Percentiles rank a stretch among this genome's conserved stretches.
Evolutionary conservation across 1,140 invertebrate genomes (phyloP).

Genomic region (Aphelinus certus): DNA sequence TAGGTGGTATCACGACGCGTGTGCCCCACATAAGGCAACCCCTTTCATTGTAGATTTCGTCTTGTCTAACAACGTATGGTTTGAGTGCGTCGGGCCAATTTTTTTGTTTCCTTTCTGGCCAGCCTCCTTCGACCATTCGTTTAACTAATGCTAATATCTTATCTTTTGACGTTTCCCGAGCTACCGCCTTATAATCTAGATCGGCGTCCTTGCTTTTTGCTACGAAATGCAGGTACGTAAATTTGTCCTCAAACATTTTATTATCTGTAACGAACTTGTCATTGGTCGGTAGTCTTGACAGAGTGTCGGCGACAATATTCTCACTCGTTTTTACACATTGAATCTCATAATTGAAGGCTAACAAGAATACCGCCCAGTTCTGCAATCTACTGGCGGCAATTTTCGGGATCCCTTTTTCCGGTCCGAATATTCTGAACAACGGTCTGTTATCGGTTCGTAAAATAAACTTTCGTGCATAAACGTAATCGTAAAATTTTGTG

Average conservation of each 20-base stretch:
- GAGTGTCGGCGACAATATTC: too few relatives aligned
- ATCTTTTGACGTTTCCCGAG: constrained; percentile 19
- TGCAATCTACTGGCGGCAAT: not conserved
- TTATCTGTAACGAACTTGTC: too few relatives aligned
- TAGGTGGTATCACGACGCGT: not conserved
- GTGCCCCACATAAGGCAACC: constrained; percentile 12
- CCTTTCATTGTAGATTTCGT: constrained; percentile 24
- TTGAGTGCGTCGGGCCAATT: too few relatives aligned
- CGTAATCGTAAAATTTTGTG: constrained; percentile 56
- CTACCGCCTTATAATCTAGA: too few relatives aligned
- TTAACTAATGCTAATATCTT: constrained; percentile 12
- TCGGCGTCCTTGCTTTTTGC: too few relatives aligned
- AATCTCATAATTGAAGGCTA: not conserved
- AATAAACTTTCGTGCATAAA: constrained; percentile 47
- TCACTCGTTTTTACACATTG: not conserved
- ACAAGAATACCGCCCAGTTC: not conserved
- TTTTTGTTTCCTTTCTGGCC: too few relatives aligned
- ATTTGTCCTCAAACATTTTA: too few relatives aligned
- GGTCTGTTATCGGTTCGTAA: constrained; percentile 52
- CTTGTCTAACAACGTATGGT: not conserved
- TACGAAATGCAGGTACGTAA: too few relatives aligned
- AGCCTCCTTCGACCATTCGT: constrained; percentile 6
- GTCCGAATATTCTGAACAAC: constrained; percentile 45
- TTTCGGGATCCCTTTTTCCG: not conserved
- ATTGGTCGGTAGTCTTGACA: not conserved